These are phyloP conservation scores for Aplodontia rufa DNA, from an alignment of 2,113 vertebrate species.

Conservation along the genomic window DNA sequence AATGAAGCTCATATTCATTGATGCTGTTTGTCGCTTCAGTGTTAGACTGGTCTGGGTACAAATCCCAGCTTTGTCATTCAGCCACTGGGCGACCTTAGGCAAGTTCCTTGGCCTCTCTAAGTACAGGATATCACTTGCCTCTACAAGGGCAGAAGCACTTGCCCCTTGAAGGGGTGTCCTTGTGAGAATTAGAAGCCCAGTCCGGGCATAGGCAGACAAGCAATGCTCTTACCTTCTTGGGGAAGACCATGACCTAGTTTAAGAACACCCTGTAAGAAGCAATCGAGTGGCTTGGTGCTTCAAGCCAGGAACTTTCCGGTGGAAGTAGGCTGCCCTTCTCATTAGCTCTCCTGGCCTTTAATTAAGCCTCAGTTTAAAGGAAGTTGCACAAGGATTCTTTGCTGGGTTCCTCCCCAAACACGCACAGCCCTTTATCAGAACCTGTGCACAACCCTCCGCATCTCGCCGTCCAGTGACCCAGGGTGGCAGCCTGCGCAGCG, in stretches of 20 bases:
- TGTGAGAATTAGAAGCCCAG: not conserved
- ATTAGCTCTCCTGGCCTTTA: not conserved
- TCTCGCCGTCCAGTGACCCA: too few relatives aligned
- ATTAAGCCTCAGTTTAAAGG: not conserved
- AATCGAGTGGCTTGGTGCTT: not conserved
- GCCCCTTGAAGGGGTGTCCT: not conserved
- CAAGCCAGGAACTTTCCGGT: rapidly evolving
- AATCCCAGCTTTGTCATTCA: not conserved
- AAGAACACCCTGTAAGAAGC: not conserved
- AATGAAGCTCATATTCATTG: not conserved
- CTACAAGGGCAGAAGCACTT: not conserved
- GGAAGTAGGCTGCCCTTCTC: not conserved
- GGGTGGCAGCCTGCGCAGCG: too few relatives aligned
- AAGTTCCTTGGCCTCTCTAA: not conserved
- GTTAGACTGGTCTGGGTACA: too few relatives aligned
- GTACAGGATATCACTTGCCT: not conserved
- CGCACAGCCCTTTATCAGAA: not conserved
- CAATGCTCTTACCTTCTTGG: not conserved
- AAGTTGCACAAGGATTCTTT: too few relatives aligned
- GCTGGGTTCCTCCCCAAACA: not conserved
- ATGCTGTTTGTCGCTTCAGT: not conserved
- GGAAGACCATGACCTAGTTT: not conserved
- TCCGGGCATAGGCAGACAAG: not conserved
- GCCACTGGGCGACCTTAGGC: not conserved
- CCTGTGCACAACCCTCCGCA: rapidly evolving